Conservation (phyloP, 2,113 vertebrate species). For the Cygnus atratus region DNA sequence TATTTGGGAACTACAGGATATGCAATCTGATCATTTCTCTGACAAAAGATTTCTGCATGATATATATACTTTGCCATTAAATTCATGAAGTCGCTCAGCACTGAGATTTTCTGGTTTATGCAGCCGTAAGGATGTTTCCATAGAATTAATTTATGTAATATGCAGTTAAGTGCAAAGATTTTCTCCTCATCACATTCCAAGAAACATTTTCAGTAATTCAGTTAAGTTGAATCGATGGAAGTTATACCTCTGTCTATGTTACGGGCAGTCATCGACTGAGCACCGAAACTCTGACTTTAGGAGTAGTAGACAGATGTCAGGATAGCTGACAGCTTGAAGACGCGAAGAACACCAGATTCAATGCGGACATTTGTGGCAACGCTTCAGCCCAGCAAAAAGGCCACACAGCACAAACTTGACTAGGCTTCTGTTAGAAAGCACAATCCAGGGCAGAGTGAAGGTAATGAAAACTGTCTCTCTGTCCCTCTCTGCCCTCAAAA, state of each 20-base stretch:
- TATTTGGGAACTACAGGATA: not conserved
- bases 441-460: not conserved
- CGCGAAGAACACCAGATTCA: not conserved
- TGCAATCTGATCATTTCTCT: not conserved
- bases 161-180: not conserved
- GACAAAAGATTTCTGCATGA: not conserved
- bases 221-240: not conserved
- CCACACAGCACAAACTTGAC: not conserved
- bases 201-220: not conserved
- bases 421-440: not conserved
- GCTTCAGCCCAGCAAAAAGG: not conserved
- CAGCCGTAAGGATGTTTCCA: not conserved
- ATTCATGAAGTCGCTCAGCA: not conserved
- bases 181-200: not conserved
- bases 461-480: not conserved
- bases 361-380: not conserved
- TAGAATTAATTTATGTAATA: not conserved
- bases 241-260: not conserved
- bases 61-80: not conserved
- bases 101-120: not conserved
- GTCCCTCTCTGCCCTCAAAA: not conserved
- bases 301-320: not conserved
- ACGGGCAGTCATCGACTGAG: not conserved
- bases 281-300: not conserved
- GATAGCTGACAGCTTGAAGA: not conserved